Base-by-base conservation (phyloP, 2,888 invertebrate species). In the Pomacea canaliculata region DNA sequence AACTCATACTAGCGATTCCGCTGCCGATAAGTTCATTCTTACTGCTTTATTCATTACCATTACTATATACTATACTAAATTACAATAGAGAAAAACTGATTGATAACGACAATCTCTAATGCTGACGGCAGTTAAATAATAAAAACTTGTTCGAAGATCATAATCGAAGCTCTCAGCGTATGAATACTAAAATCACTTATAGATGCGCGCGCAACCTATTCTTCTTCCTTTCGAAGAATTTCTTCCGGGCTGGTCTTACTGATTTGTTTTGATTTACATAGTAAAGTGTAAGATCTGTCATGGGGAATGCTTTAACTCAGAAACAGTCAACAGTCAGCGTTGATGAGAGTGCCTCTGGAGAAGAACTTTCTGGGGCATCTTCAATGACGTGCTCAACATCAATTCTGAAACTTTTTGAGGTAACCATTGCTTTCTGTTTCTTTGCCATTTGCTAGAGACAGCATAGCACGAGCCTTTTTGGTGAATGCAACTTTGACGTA, bases 21-120 rank as follows among this genome's bases (percentile, higher is more conserved):
- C 75, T 49, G 65, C 56, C 72, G 68, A 76, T 76, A 76, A 72
- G 74, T 75, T 78, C 76, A 78, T 66, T 71, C 48, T 27, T 56
- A 56, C 18, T 56, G 8, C 19, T 73, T 56, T 56, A 65, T 27
- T 67, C 27, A n/a, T 12, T n/a, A 10, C 23, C 63, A 10, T 19
- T 68, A 69, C 27, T 62, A 27, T n/a, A 16, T 51, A 67, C 8
- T 18, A 18, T 67, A 16, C 65, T 12, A 60, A 19, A 62, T 65
- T 67, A 56, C 16, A 56, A 10, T 56, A 2, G 16, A 56, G 51
- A 56, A 56, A 56, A 56, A 7, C 12, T 56, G 51, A 2, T 10
- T 56, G 51, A 13, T 56, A 13, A 56, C 51, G 51, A 13, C 2
- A 56, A 56, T 56, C 16, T 56, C 51, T 56, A 16, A 56, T 16